phyloP scores from a whole-genome alignment of 2,797 vertebrate species.

The Tragelaphus oryx region DNA sequence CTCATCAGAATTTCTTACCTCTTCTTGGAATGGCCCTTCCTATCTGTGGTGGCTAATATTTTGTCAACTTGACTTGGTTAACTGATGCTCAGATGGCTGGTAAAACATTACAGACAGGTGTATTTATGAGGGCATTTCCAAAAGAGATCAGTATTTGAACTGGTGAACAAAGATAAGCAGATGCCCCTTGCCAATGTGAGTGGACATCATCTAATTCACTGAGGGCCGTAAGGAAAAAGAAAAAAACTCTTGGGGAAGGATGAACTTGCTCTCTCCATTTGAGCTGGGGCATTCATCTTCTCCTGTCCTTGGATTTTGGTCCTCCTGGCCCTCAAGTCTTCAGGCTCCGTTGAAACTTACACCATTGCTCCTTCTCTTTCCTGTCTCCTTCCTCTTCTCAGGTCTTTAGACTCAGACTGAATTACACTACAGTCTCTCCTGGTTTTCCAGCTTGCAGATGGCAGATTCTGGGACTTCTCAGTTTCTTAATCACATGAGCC shows the following conservation, averaged over 20 bases:
- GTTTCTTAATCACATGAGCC: background rate
- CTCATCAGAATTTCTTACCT: background rate
- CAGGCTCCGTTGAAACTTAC: background rate
- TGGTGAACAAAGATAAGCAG: background rate
- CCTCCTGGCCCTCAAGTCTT: background rate
- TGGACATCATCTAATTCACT: background rate
- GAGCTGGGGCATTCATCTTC: background rate
- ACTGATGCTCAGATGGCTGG: background rate
- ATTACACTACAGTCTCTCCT: background rate
- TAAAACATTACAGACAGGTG: background rate
- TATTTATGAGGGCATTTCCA: background rate
- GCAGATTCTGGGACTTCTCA: background rate
- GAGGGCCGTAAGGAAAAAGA: background rate
- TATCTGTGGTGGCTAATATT: background rate
- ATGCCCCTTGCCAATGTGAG: background rate
- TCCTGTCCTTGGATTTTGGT: background rate
- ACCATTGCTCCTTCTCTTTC: background rate
- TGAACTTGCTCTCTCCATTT: background rate
- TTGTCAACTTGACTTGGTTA: background rate
- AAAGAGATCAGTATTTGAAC: background rate
- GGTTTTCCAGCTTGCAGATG: background rate
- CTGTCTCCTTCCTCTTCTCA: background rate
- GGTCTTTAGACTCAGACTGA: background rate
- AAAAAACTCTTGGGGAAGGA: background rate
- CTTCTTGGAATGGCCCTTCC: background rate